phyloP scores from a whole-genome alignment of 2,113 vertebrate genomes.

The Sebastes schlegelii region DNA sequence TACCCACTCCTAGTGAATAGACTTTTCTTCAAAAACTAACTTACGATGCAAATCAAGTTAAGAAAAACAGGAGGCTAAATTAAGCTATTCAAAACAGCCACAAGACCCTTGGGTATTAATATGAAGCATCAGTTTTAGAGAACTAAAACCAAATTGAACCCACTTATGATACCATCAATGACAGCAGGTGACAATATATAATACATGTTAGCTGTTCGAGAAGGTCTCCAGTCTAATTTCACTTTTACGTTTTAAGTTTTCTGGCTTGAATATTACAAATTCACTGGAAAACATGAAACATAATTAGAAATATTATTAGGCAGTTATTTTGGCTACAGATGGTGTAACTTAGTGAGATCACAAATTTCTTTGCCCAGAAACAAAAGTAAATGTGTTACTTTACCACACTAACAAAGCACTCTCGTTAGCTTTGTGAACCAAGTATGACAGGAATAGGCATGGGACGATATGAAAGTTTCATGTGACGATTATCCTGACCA shows the following conservation, averaged over 20 bases:
- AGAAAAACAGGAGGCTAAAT: conserved; percentile 24
- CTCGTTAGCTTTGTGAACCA: not conserved
- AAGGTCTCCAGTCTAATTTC: not conserved
- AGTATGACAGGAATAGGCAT: not conserved
- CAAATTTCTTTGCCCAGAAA: not conserved
- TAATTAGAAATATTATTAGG: not conserved
- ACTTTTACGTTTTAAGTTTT: not conserved
- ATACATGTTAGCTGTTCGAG: not conserved
- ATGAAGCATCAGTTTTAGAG: conserved; percentile 12
- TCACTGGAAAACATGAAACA: not conserved
- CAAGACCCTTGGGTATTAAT: conserved; percentile 13
- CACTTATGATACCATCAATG: not conserved
- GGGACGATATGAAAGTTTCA: no score
- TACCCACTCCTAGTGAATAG: no score
- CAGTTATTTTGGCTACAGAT: not conserved
- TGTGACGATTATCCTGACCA: no score
- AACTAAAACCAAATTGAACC: conserved; percentile 29
- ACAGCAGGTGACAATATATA: not conserved
- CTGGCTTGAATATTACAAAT: not conserved
- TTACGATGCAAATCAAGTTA: conserved; percentile 20
- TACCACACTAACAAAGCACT: not conserved
- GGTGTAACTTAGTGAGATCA: not conserved
- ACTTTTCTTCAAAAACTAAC: not conserved
- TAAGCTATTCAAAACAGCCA: conserved; percentile 24
- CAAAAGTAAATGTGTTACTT: not conserved